Percentiles rank a stretch among this genome's conserved stretches.
phyloP scores from a whole-genome alignment of 2,888 invertebrate species.

The Leptarthrus brevirostris region DNA sequence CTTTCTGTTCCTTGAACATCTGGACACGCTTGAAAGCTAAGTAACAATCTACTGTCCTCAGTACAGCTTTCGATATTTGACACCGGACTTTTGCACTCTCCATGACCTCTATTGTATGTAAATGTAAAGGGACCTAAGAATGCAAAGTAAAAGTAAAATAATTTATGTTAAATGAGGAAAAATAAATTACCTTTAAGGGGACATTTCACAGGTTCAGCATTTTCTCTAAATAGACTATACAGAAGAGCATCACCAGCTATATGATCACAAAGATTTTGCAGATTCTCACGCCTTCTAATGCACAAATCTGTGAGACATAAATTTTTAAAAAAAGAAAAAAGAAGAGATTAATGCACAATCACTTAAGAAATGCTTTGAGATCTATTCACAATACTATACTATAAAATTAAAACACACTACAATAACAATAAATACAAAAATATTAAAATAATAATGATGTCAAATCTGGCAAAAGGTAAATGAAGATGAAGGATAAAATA shows the following conservation, averaged over 20 bases:
- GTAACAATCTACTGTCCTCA: constrained; percentile 87
- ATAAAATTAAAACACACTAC: constrained; percentile 17
- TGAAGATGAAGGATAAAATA: too few relatives aligned
- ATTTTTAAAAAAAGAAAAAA: constrained; percentile 57
- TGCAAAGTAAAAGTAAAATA: constrained; percentile 38
- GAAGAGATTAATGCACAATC: constrained; percentile 60
- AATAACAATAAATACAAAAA: constrained; percentile 50
- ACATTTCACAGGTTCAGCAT: constrained; percentile 88
- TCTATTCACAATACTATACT: constrained; percentile 11
- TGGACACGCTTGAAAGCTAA: constrained; percentile 94
- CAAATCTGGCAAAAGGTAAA: constrained; percentile 55
- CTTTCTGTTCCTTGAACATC: constrained; percentile 92
- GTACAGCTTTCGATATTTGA: constrained; percentile 95
- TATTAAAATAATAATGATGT: constrained; percentile 39
- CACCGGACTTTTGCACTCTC: constrained; percentile 88
- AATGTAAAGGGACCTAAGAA: constrained; percentile 87
- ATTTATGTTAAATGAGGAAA: too few relatives aligned
- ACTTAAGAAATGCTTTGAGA: constrained; percentile 38
- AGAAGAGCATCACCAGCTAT: constrained; percentile 90
- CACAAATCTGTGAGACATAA: constrained; percentile 67
- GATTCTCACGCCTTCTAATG: constrained; percentile 72
- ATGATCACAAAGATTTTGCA: constrained; percentile 84
- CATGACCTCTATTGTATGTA: constrained; percentile 91
- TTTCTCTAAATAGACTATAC: constrained; percentile 90
- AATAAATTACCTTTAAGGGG: constrained; percentile 75